phyloP scores from a whole-genome alignment of 2,113 vertebrate genomes.

The Tor tambroides region DNA sequence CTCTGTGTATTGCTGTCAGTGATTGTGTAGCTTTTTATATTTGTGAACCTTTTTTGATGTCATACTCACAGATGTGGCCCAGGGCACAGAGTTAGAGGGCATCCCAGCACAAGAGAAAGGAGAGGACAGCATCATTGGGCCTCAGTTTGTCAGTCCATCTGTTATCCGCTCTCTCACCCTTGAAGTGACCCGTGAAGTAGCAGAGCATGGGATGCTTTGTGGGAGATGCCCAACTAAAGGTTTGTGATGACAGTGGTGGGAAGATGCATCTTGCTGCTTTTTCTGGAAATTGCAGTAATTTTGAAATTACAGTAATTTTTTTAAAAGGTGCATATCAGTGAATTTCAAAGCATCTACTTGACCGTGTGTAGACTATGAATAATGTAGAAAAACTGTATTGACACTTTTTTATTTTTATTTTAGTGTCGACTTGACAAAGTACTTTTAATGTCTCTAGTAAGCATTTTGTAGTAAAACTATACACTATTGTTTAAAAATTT shows the following conservation, averaged over 20 bases:
- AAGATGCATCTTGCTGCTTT: neutral
- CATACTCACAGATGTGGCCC: slow-evolving; percentile 60
- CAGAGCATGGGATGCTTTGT: slow-evolving; percentile 81
- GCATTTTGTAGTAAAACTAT: neutral
- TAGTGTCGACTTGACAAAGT: neutral
- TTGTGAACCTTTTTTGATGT: neutral
- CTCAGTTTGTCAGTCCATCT: slow-evolving; percentile 95
- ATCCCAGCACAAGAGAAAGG: slow-evolving; percentile 82
- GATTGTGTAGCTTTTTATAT: neutral
- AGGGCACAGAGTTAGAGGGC: slow-evolving; percentile 67
- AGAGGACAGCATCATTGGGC: slow-evolving; percentile 89
- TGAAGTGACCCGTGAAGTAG: slow-evolving; percentile 85
- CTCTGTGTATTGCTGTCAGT: neutral
- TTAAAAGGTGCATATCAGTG: neutral
- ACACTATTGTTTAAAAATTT: neutral
- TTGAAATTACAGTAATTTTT: neutral
- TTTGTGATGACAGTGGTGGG: slow-evolving; percentile 62
- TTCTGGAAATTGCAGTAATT: neutral
- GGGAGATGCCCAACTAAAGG: slow-evolving; percentile 65
- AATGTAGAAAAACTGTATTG: neutral
- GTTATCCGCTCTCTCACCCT: slow-evolving; percentile 91
- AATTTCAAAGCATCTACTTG: too few species aligned
- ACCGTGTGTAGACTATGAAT: neutral
- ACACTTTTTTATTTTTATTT: neutral
- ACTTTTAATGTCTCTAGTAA: neutral